phyloP scores from a whole-genome alignment of 2,888 invertebrate genomes.

The Gastracanthus pulcherrimus region DNA sequence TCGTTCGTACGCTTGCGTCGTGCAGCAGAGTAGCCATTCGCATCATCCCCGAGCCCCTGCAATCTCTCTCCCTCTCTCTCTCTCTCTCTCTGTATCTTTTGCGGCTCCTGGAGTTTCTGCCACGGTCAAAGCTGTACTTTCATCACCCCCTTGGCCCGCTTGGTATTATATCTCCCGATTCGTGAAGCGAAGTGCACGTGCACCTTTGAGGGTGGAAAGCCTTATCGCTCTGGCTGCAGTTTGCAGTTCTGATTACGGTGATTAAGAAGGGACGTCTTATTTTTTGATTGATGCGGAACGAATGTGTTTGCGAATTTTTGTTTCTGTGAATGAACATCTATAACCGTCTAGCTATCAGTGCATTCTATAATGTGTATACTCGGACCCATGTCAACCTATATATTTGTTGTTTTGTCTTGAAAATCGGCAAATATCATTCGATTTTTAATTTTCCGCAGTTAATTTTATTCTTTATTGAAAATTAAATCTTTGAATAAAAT shows the following conservation, averaged over 20 bases:
- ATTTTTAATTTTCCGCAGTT: neutral
- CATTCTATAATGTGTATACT: too few relatives aligned
- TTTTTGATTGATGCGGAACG: neutral
- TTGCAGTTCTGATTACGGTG: conserved; percentile 6
- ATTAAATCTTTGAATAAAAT: too few relatives aligned
- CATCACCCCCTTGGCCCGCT: conserved; percentile 39
- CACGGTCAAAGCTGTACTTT: conserved; percentile 15
- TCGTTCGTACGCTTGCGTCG: conserved; percentile 35
- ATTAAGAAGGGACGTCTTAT: neutral
- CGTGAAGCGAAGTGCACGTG: conserved; percentile 36
- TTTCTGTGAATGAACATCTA: too few relatives aligned
- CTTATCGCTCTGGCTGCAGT: neutral
- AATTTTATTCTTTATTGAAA: neutral
- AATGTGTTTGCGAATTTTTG: too few relatives aligned
- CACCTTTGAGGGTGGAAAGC: neutral
- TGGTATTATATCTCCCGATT: neutral
- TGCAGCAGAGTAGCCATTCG: too few relatives aligned
- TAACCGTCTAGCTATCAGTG: too few relatives aligned
- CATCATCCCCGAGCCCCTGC: too few relatives aligned
- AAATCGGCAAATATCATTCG: neutral
- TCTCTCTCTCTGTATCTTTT: conserved; percentile 19
- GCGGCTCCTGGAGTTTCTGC: conserved; percentile 36
- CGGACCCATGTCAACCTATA: too few relatives aligned
- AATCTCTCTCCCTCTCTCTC: too few relatives aligned
- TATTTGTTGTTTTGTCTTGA: neutral